Percentiles rank a stretch among this genome's conserved stretches.
These are phyloP conservation scores for Drosophila pseudotalamancana DNA, from an alignment of 2,888 invertebrate genomes.

Conservation along the genomic window DNA sequence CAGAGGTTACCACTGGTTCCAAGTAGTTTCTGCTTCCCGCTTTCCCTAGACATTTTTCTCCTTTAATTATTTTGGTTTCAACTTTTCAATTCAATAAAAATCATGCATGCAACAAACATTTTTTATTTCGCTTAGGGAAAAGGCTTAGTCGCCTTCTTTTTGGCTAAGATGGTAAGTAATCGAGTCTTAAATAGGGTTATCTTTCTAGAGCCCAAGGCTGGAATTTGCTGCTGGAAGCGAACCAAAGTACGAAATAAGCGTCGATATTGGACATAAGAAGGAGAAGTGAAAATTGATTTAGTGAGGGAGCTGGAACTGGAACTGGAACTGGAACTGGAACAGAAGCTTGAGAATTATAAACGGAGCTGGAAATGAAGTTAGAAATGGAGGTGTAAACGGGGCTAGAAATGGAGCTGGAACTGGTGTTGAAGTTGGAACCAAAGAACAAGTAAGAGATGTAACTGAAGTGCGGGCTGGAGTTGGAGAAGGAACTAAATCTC, in stretches of 20 bases:
- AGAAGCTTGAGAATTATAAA: background rate
- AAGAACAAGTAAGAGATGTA: background rate
- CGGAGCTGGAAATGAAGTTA: background rate
- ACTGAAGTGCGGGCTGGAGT: background rate
- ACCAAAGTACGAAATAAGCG: too few species aligned
- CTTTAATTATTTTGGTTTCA: background rate
- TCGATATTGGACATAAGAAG: too few species aligned
- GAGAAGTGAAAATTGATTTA: background rate
- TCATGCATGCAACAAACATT: too few species aligned
- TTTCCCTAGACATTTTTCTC: background rate
- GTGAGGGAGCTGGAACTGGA: background rate
- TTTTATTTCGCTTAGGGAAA: too few species aligned
- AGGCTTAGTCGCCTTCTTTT: too few species aligned
- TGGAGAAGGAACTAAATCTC: conserved; percentile 1
- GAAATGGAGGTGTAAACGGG: too few species aligned
- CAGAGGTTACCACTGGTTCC: background rate
- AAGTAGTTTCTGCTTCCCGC: background rate
- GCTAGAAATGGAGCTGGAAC: background rate
- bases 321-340: background rate
- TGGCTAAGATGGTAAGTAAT: too few species aligned
- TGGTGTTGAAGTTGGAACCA: background rate
- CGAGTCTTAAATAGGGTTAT: too few species aligned
- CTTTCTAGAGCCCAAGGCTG: too few species aligned
- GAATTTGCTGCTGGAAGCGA: too few species aligned
- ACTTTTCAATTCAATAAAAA: background rate